Conservation (phyloP, 2,797 vertebrate genomes). For the Threskiornis aethiopicus region DNA sequence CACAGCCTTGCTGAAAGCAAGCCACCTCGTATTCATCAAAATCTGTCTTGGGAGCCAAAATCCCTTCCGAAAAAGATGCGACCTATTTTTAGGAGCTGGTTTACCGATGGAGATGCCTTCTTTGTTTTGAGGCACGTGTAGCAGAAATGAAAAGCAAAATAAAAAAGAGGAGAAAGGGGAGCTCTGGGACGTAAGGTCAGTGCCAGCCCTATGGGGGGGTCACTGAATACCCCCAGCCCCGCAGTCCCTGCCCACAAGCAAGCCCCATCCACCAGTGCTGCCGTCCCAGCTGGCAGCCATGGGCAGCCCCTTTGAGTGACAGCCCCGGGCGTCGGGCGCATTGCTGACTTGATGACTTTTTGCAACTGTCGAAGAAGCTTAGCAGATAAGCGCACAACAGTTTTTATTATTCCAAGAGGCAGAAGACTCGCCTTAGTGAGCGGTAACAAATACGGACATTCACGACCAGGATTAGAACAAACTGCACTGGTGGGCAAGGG, state of each 20-base stretch:
- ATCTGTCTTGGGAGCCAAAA: not conserved
- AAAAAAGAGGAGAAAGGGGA: not conserved
- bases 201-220: not conserved
- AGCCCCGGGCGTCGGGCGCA: not conserved
- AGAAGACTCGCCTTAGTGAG: slow-evolving; percentile 65
- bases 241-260: not conserved
- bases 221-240: not conserved
- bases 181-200: not conserved
- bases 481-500: slow-evolving; percentile 78
- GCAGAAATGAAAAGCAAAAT: not conserved
- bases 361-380: slow-evolving; percentile 63
- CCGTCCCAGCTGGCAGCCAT: not conserved
- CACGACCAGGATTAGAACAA: slow-evolving; percentile 75
- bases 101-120: not conserved
- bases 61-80: not conserved
- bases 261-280: not conserved
- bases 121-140: not conserved
- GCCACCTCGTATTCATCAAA: not conserved
- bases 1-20: not conserved
- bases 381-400: slow-evolving; percentile 65
- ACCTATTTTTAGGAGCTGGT: not conserved
- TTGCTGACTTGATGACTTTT: slow-evolving; percentile 50
- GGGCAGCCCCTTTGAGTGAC: slow-evolving; percentile 9
- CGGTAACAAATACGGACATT: slow-evolving; percentile 75
- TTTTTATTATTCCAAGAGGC: slow-evolving; percentile 69